Percentiles rank a stretch among this genome's conserved stretches.
Evolutionary conservation across 2,888 invertebrate species (phyloP).

Genomic region (Onchidella celtica): DNA sequence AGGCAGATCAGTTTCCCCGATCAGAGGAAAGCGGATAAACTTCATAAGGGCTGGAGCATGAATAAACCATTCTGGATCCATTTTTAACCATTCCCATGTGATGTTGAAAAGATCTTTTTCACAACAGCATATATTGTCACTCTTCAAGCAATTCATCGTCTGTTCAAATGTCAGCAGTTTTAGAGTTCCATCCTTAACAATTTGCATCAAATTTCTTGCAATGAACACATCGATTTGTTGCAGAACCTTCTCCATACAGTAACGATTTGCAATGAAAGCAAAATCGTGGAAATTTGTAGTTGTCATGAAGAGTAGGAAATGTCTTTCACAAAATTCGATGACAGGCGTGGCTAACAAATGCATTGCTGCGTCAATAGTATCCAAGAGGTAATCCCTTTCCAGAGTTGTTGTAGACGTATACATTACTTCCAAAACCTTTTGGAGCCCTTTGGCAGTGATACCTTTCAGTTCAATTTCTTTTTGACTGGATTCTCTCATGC

Average conservation of each 20-base stretch:
- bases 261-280: conserved; percentile 79
- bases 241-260: conserved; percentile 80
- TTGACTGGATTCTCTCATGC: conserved; percentile 79
- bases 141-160: conserved; percentile 78
- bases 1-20: conserved; percentile 79
- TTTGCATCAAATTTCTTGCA: conserved; percentile 78
- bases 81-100: conserved; percentile 79
- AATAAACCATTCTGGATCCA: conserved; percentile 70
- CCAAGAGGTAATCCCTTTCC: conserved; percentile 80
- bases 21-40: conserved; percentile 77
- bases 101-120: conserved; percentile 80
- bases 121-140: conserved; percentile 74
- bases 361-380: conserved; percentile 79
- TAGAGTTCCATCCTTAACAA: conserved; percentile 77
- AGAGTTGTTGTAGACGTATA: conserved; percentile 79
- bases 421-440: conserved; percentile 79
- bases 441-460: conserved; percentile 78
- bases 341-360: conserved; percentile 79
- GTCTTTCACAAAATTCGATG: conserved; percentile 79
- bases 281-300: conserved; percentile 80
- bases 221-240: conserved; percentile 79
- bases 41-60: conserved; percentile 76
- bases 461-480: conserved; percentile 79
- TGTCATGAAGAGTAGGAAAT: conserved; percentile 79
- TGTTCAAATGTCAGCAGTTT: conserved; percentile 77